These are phyloP conservation scores for Drosophila fungiperda DNA, from an alignment of 2,888 invertebrate genomes.

Conservation along the genomic window DNA sequence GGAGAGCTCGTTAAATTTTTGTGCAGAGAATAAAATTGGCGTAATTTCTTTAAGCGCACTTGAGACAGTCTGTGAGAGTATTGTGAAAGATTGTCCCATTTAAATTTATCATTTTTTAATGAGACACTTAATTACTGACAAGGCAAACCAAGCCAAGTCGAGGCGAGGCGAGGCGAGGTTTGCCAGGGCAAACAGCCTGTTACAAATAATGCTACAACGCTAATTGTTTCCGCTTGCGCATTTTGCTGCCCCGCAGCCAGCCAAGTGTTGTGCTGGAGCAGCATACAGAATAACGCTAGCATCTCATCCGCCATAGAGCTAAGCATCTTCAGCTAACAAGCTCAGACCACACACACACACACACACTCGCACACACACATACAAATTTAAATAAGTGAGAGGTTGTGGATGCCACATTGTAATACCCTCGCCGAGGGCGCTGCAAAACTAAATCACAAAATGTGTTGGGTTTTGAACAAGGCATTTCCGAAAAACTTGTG, in stretches of 20 bases:
- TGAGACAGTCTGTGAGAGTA: slow-evolving; percentile 47
- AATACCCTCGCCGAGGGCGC: slow-evolving; percentile 1
- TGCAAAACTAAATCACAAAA: background rate
- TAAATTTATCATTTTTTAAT: slow-evolving; percentile 81
- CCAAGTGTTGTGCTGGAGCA: slow-evolving; percentile 6
- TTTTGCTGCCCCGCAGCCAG: slow-evolving; percentile 52
- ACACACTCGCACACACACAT: slow-evolving; percentile 2
- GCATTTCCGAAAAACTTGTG: background rate
- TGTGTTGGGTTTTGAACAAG: background rate
- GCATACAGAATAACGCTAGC: slow-evolving; percentile 1
- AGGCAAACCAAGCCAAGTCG: slow-evolving; percentile 39
- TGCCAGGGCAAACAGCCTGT: slow-evolving; percentile 60
- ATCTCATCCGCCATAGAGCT: slow-evolving; percentile 26
- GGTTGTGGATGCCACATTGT: slow-evolving; percentile 45
- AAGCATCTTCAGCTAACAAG: slow-evolving; percentile 22
- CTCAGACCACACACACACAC: slow-evolving; percentile 24
- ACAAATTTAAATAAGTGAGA: slow-evolving; percentile 11
- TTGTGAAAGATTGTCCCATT: slow-evolving; percentile 70
- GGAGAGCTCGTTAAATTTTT: slow-evolving; percentile 34
- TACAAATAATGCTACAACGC: slow-evolving; percentile 78
- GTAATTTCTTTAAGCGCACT: slow-evolving; percentile 45
- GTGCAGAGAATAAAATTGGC: slow-evolving; percentile 17
- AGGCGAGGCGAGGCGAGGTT: background rate
- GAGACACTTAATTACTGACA: slow-evolving; percentile 76
- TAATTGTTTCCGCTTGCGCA: slow-evolving; percentile 81